Conservation (phyloP, 2,888 invertebrate genomes). For the Chrysotoxum bicinctum region DNA sequence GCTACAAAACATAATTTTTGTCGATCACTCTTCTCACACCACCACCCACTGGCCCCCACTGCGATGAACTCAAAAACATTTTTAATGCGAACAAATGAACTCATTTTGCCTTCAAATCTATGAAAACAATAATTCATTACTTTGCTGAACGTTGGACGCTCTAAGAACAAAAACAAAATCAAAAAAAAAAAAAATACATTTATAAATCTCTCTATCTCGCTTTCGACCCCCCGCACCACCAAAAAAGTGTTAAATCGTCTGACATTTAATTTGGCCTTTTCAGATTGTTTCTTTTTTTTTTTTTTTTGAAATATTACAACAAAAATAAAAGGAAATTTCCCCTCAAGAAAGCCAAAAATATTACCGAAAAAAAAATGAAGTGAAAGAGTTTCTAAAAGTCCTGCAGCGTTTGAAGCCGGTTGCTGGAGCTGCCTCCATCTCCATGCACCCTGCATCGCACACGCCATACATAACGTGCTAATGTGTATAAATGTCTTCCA, state of each 20-base stretch:
- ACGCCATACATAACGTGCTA: slow-evolving; percentile 70
- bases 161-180: neutral
- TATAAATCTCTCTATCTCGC: neutral
- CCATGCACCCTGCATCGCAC: slow-evolving; percentile 36
- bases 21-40: slow-evolving; percentile 6
- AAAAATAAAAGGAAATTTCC: slow-evolving; percentile 13
- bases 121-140: slow-evolving; percentile 60
- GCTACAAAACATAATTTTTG: slow-evolving; percentile 7
- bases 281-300: slow-evolving; percentile 17
- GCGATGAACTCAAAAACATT: slow-evolving; percentile 35
- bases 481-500: slow-evolving; percentile 72
- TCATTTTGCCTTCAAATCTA: slow-evolving; percentile 40
- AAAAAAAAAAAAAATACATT: no score
- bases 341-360: slow-evolving; percentile 25
- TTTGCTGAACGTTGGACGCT: neutral
- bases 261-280: slow-evolving; percentile 68
- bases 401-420: slow-evolving; percentile 6
- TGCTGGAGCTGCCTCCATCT: neutral
- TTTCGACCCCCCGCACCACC: neutral
- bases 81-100: slow-evolving; percentile 67
- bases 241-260: slow-evolving; percentile 65
- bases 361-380: neutral
- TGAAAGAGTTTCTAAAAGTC: slow-evolving; percentile 11
- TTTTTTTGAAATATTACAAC: slow-evolving; percentile 11
- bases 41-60: neutral